Evolutionary conservation across 2,113 vertebrate genomes (phyloP), one percentile per base, ranked within the genome.

Genomic region (Opisthocomus hoazin): DNA sequence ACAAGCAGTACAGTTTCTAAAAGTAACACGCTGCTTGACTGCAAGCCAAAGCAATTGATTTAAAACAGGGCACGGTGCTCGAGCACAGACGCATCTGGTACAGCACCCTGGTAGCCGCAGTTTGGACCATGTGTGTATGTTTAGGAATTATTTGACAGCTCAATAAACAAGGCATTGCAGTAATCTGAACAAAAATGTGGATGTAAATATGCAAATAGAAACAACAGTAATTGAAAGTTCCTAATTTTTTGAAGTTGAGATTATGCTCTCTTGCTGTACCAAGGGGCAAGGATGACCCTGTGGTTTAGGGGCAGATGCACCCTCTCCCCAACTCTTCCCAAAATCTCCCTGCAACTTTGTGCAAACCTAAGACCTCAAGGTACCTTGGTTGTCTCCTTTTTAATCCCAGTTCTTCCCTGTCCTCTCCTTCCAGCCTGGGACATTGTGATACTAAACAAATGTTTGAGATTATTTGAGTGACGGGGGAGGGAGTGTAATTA

Each of bases 391-490:
- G 7, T 5, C 45, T 87, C 57, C 22, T 84, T 80, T 80, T 60
- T 34, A 60, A 76, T 82, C 53, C 73, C 27, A n/a, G 2, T 58
- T 86, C 73, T 81, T 75, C 60, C 39, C 23, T 2, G 11, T 94
- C 27, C 51, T 8, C 48, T 95, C 74, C 63, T 93, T 83, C 45
- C 69, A 87, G 26, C 29, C 53, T 50, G 76, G 91, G 70, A 91
- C 89, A 83, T 17, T 60, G 81, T 73, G 93, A 61, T 69, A 91
- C 87, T 89, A 64, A 96, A 89, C 65, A 93, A 95, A 95, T 75
- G 87, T 56, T 89, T 96, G 94, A 96, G 83, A 89, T 90, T 77
- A 76, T 81, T 97, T 57, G 80, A 92, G 89, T 79, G 82, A 94
- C 8, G 3, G 19, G 10, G 58, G 34, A 18, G 41, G 20, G 15